Percentiles rank a stretch among this genome's conserved stretches.
Conservation (phyloP, 2,797 vertebrate genomes). For the Lates japonicus region DNA sequence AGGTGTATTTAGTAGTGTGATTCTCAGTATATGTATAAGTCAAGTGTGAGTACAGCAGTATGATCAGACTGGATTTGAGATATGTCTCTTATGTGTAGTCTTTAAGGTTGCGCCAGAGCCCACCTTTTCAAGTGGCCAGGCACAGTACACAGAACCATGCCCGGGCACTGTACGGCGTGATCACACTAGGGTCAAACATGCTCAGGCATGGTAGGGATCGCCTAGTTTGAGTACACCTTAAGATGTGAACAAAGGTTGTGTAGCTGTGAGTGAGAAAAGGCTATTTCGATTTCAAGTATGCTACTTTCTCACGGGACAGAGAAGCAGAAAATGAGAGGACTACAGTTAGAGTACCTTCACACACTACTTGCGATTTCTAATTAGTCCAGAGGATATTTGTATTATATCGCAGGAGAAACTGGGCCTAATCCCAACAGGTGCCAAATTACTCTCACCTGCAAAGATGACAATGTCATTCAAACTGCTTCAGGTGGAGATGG, state of each 20-base stretch:
- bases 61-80: conserved; percentile 9
- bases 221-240: too few species aligned
- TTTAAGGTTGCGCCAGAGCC: not conserved
- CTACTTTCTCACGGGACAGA: conserved; percentile 39
- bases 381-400: conserved; percentile 33
- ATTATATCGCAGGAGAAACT: conserved; percentile 54
- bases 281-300: not conserved
- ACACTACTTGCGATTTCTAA: conserved; percentile 27
- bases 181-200: too few species aligned
- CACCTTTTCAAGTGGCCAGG: too few species aligned
- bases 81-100: not conserved
- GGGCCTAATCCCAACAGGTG: conserved; percentile 51
- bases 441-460: conserved; percentile 58
- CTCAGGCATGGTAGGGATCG: too few species aligned
- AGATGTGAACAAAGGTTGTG: conserved; percentile 12
- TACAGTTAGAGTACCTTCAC: not conserved
- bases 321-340: conserved; percentile 22
- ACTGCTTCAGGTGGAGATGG: conserved; percentile 44
- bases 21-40: conserved; percentile 14
- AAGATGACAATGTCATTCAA: conserved; percentile 44
- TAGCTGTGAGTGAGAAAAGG: not conserved
- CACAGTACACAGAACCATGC: too few species aligned
- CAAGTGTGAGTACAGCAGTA: not conserved
- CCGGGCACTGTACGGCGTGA: too few species aligned
- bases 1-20: conserved; percentile 8